Conservation (phyloP, 2,888 invertebrate species). For the Lathronympha strigana region DNA sequence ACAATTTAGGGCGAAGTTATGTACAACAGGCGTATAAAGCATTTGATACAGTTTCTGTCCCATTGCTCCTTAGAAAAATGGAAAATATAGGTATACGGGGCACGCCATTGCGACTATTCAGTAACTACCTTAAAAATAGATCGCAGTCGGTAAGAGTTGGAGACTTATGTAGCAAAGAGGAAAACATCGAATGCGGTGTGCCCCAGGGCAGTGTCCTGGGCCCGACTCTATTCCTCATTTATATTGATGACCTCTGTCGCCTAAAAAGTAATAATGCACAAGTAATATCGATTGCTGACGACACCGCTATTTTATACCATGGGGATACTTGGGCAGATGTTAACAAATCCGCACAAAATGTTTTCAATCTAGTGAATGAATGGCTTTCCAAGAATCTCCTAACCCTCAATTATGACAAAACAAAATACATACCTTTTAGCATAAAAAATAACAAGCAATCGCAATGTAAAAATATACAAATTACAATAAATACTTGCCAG, state of each 20-base stretch:
- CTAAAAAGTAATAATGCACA: neutral
- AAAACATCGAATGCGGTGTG: neutral
- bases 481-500: neutral
- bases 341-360: neutral
- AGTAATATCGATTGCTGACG: neutral
- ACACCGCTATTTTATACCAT: neutral
- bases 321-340: neutral
- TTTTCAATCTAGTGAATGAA: neutral
- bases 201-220: neutral
- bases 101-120: neutral
- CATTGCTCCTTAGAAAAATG: neutral
- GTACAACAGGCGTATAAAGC: too few relatives aligned
- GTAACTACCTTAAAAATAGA: neutral
- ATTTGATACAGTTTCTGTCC: too few relatives aligned
- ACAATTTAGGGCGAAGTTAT: too few relatives aligned
- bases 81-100: neutral
- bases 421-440: neutral
- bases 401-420: neutral
- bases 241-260: neutral
- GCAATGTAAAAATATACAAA: neutral
- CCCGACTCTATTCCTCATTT: neutral
- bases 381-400: neutral
- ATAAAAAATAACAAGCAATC: neutral
- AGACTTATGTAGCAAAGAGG: neutral
- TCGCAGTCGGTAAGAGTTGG: neutral